Base-by-base conservation (phyloP, 1,140 invertebrate genomes). In the Monomorium pharaonis region DNA sequence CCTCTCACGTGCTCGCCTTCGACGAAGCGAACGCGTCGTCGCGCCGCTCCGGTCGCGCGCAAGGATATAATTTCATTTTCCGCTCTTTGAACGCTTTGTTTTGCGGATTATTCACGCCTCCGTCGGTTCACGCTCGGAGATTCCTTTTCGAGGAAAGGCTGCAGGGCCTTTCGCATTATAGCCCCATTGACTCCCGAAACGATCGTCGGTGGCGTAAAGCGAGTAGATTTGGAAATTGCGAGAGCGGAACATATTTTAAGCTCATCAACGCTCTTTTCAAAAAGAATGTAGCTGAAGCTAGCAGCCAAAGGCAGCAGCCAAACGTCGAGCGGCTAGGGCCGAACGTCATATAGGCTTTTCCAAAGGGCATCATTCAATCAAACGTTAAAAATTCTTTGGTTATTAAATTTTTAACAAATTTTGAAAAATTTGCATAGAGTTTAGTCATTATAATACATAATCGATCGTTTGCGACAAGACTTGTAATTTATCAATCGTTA, bases 41-140 rank as follows among this genome's bases (percentile, higher is more conserved):
- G 24, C 42, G 24, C 51, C 33, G 12, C n/a, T n/a, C 16, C 70
- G 72, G 58, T 62, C 81, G 80, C 56, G 80, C 80, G 69, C 81
- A 77, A 84, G 74, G 74, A 84, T 77, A 83, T 83, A 83, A 83
- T 83, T 83, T 83, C 67, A 83, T 83, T 83, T 83, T 83, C 67
- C 78, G 78, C 78, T 74, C 78, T 83, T 83, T 83, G 78, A 83
- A 16, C 78, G 78, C 78, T 83, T 83, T 83, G 78, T 83, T 83
- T 83, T 83, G 78, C 78, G 67, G 16, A 83, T 83, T 83, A 83
- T 83, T 83, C 78, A 83, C 78, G 78, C 78, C 78, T 83, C 78
- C 37, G 14, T 74, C 27, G 78, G 37, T 83, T 74, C 78, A 83
- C 78, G 78, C 78, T 83, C 37, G 24, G 33, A 60, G 65, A 72